Base-by-base conservation (phyloP, 2,888 invertebrate genomes). In the Lottia gigantea region DNA sequence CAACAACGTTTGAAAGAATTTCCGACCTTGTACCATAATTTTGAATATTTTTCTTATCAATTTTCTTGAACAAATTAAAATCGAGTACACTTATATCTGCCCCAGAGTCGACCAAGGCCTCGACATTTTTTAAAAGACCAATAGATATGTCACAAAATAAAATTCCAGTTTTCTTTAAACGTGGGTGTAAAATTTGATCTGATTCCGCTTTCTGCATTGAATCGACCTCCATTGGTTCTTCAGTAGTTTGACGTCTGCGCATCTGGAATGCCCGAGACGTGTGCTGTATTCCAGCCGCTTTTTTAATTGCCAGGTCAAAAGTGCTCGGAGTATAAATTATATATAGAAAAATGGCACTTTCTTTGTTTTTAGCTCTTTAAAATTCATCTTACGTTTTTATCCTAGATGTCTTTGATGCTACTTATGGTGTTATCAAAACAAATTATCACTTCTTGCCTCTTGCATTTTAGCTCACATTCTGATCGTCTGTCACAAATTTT, bases 161-260 rank as follows among this genome's bases (percentile, higher is more conserved):
- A 0, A 23, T 40, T 40, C 40, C 40, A 40, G 40, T 40, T 40
- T 40, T 40, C 40, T n/a, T 19, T 55, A 6, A 19, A 55, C n/a
- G n/a, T 55, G 55, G 55, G 55, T 55, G 40, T 11, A 40, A 40
- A 1, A 40, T 40, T 40, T 40, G 40, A 40, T 23, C 55, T 23
- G 55, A 12, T 55, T 55, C 55, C n/a, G 19, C n/a, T 19, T n/a
- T 19, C 11, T n/a, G 11, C 2, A 55, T 6, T 55, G n/a, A 23
- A n/a, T 55, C 55, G 6, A 55, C 19, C n/a, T 55, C 55, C 55
- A 55, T 55, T 23, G 55, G 55, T 55, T 55, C 55, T 16, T 55
- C 55, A 55, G 19, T 19, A 55, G 19, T 23, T 3, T 6, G 2
- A 1, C 55, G 55, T 55, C 55, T 55, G 19, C 19, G 55, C 19